Base-by-base conservation (phyloP, 2,113 vertebrate species). In the Prunella himalayana region DNA sequence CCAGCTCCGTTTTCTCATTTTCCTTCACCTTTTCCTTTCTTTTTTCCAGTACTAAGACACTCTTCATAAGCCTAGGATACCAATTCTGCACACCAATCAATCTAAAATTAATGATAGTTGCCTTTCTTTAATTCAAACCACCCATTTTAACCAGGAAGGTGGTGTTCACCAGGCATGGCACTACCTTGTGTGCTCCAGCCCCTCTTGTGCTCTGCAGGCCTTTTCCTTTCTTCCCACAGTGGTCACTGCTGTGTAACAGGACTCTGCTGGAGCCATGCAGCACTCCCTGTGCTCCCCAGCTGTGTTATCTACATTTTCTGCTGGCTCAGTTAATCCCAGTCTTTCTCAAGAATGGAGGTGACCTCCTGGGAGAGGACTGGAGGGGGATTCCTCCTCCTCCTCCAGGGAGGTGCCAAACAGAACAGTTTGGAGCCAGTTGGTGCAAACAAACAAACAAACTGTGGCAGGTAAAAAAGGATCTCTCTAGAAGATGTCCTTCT, bases 301-400 rank as follows among this genome's bases (percentile, higher is more conserved):
- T 77, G 54, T 0, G 0, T 56, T 76, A 51, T 9, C 33, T 41
- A 92, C 83, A 63, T 51, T 73, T 39, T 87, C 54, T 79, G 28
- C 61, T 59, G 85, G 81, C 65, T 91, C 75, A 90, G 77, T 68
- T 94, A 76, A 95, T 93, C 90, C 71, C 84, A 31, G 24, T 86
- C 42, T 90, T 95, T 94, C 91, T 95, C 30, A 20, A 94, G 85
- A 91, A 93, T 56, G 82, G 94, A 93, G 87, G 47, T 90, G 90
- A 80, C 33, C 92, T 95, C 79, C 68, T 90, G 92, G 39, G 71
- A 91, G 35, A 91, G 75, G n/a, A 59, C 57, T 59, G 63, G 56
- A 95, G 73, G 42, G 88, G 71, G 72, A 91, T 95, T 95, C 77
- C 35, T 90, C 86, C 45, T 92, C 86, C 31, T 95, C 44, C 70